Evolutionary conservation across 2,888 invertebrate genomes (phyloP).

Genomic region (Drosophila lacicola): DNA sequence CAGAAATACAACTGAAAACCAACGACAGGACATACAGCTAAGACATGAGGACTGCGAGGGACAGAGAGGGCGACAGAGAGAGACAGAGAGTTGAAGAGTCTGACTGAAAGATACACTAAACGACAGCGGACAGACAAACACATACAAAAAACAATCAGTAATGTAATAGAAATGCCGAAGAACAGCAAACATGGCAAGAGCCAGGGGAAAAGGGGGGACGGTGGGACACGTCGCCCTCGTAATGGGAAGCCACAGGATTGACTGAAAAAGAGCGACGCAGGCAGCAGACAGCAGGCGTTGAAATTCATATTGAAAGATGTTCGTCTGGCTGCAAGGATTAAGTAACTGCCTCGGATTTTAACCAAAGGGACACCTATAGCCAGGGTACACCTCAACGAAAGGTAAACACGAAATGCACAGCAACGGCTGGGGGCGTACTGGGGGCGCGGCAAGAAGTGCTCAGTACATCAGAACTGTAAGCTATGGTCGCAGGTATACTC

Average conservation of each 20-base stretch:
- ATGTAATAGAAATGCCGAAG: slow-evolving; percentile 74
- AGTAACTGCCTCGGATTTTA: slow-evolving; percentile 41
- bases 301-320: slow-evolving; percentile 80
- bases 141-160: slow-evolving; percentile 75
- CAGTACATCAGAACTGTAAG: not conserved
- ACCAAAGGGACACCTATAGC: not conserved
- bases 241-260: slow-evolving; percentile 25
- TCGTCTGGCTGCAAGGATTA: slow-evolving; percentile 66
- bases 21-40: slow-evolving; percentile 45
- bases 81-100: slow-evolving; percentile 7
- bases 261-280: slow-evolving; percentile 36
- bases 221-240: slow-evolving; percentile 14
- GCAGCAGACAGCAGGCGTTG: slow-evolving; percentile 41
- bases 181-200: slow-evolving; percentile 27
- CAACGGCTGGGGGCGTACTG: no score
- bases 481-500: no score
- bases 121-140: slow-evolving; percentile 46
- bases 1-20: slow-evolving; percentile 66
- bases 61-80: not conserved
- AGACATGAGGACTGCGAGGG: slow-evolving; percentile 6
- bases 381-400: no score
- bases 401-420: no score
- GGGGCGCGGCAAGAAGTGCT: no score
- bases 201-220: not conserved
- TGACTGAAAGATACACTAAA: slow-evolving; percentile 21